Evolutionary conservation across 2,113 vertebrate genomes (phyloP), one percentile per base, ranked within the genome.

Genomic region (Onychostoma macrolepis): DNA sequence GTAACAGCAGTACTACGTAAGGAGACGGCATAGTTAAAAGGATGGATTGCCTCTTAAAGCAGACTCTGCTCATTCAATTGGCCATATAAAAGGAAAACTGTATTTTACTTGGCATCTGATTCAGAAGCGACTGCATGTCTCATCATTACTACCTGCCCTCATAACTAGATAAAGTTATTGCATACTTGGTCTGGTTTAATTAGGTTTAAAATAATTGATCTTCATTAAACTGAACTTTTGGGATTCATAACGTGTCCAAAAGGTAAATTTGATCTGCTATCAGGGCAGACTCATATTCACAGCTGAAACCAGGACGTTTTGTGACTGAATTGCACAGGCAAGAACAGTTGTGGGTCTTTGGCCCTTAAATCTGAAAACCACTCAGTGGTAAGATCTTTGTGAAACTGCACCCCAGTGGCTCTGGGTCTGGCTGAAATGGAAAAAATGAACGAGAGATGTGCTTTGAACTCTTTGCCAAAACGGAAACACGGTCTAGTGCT

Each of bases 401-500:
- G 87, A 79, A 94, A 94, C 87, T 88, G 91, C 88, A 92, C 93
- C 93, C 91, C 85, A 90, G 87, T 87, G 88, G 79, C 88, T 85
- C 56, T 87, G 79, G 58, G 71, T 87, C 75, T 78, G 86, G 86
- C 88, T 61, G 76, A 85, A 71, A 80, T 61, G 63, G 76, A 74
- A 63, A 83, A 72, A 84, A 43, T 50, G 74, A 75, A 41, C 4
- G 10, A 80, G 77, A 72, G 69, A 85, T 81, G 41, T 78, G 83
- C 90, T 88, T 94, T 95, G 93, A 94, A 94, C 91, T 90, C 78
- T 61, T 0, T 43, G 92, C 95, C 94, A 95, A 93, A 91, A 88
- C 87, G 93, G 94, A 95, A 95, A 94, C 92, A 94, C 38, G 91
- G 92, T 95, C 92, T 94, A 91, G 88, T 93, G 88, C 90, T 92